Evolutionary conservation across 2,113 vertebrate genomes (phyloP).

Genomic region (Rhinolophus sinicus): DNA sequence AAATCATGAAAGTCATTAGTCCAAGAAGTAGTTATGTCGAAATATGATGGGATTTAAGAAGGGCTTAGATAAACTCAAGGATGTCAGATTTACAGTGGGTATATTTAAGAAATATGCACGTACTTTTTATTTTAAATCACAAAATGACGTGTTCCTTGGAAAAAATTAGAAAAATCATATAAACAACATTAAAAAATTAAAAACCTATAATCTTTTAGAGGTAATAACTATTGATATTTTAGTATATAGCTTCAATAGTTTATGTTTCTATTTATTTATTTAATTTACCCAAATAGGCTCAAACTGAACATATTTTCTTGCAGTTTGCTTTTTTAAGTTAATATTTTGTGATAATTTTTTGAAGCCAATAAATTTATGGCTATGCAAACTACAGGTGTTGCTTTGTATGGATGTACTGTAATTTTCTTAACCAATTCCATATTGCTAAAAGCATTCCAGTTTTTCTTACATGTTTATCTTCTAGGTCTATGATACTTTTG

Average conservation of each 20-base stretch:
- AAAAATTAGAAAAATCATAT: not conserved
- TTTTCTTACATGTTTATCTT: slow-evolving; percentile 39
- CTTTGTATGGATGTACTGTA: slow-evolving; percentile 1
- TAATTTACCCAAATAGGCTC: not conserved
- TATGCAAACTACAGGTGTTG: not conserved
- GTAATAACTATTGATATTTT: slow-evolving; percentile 41
- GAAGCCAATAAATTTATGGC: not conserved
- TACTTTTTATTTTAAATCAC: slow-evolving; percentile 31
- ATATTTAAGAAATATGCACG: not conserved
- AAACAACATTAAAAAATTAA: not conserved
- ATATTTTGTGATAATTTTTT: not conserved
- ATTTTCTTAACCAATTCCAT: not conserved
- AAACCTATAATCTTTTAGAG: not conserved
- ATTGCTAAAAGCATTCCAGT: not conserved
- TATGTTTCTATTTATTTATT: not conserved
- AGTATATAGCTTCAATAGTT: not conserved
- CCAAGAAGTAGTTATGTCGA: not conserved
- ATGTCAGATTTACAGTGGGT: not conserved
- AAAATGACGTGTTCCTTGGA: not conserved
- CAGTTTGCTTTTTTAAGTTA: not conserved
- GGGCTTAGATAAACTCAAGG: not conserved
- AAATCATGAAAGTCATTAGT: not conserved
- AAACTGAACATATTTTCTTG: not conserved
- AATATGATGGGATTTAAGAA: not conserved
- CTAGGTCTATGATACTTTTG: not conserved